Base-by-base conservation (phyloP, 2,888 invertebrate genomes). In the Halictus ligatus region DNA sequence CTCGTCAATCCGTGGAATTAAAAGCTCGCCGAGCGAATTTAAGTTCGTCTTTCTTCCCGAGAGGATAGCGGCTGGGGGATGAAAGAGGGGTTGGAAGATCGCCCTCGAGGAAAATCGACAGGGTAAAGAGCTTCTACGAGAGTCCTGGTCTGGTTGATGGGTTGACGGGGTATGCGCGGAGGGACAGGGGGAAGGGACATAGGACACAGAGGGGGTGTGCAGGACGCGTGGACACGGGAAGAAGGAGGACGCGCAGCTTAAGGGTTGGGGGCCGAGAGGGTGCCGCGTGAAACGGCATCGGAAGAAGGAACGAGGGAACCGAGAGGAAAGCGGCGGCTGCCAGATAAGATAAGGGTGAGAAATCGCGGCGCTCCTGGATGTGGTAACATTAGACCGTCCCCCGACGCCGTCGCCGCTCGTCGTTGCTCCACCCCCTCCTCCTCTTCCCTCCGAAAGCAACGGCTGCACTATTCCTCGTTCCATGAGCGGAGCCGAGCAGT, bases 341-440 rank as follows among this genome's bases (percentile, higher is more conserved):
- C 80, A 92, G 94, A 94, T 94, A 94, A 94, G 94, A 94, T 94
- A 94, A 94, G 93, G 92, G 92, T 94, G 94, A 94, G 94, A 94
- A 94, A 94, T 94, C 94, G 93, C 91, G 89, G 89, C 91, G 93
- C 93, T 92, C 91, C 90, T 93, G 93, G 92, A 93, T 94, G 93
- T 92, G 92, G 93, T 92, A 93, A 93, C 93, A 92, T 93, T 93
- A 93, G 91, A 91, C 91, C 89, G 75, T 80, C 79, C 81, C 81
- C 86, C 78, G 75, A 80, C 81, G 77, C 85, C 88, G 64, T 81
- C 87, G 72, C 80, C 75, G 21, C 79, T 54, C 54, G 54, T 54
- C 54, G 54, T 54, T 54, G 21, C 54, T 54, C 54, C 54, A n/a
- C n/a, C 54, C 21, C 54, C 54, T 54, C 21, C 10, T 8, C 54